These are phyloP conservation scores for Pica pica DNA, from an alignment of 2,113 vertebrate genomes.

Conservation along the genomic window DNA sequence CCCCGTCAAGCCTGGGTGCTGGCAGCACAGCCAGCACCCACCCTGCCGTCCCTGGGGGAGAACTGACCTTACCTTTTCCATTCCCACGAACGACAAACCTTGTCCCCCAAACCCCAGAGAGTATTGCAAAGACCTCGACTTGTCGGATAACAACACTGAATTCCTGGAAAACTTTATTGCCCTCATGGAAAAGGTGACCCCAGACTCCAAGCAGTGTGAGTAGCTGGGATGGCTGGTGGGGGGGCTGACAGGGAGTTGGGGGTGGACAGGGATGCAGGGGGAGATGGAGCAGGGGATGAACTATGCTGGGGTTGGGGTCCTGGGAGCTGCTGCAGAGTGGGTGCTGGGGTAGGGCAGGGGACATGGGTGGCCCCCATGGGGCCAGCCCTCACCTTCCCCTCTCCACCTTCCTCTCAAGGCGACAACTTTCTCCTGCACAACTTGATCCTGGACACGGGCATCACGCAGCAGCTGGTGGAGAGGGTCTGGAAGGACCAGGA, in stretches of 20 bases:
- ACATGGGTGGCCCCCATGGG: background rate
- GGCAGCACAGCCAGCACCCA: fast-evolving
- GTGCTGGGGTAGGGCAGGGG: background rate
- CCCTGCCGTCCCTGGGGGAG: background rate
- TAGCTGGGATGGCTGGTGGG: background rate
- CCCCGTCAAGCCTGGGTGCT: background rate
- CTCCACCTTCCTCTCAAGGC: constrained; percentile 68
- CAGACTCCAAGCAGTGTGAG: constrained; percentile 98
- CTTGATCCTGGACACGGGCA: constrained; percentile 94
- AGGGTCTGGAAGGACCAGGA: constrained; percentile 95
- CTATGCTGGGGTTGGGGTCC: background rate
- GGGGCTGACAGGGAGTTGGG: fast-evolving
- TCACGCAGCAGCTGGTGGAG: constrained; percentile 92
- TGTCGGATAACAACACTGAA: constrained; percentile 97
- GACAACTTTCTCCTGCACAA: constrained; percentile 97
- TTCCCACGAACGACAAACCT: constrained; percentile 41
- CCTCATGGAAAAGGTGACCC: constrained; percentile 98
- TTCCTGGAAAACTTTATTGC: constrained; percentile 98
- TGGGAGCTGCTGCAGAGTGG: background rate
- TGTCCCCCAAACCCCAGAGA: constrained; percentile 82
- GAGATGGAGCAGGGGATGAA: background rate
- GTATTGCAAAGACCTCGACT: constrained; percentile 98
- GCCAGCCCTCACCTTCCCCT: background rate
- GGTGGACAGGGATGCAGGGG: fast-evolving
- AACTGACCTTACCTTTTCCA: constrained; percentile 64